Percentiles rank a stretch among this genome's conserved stretches.
These are phyloP conservation scores for Drosophila simulans DNA, from an alignment of 1,140 invertebrate species.

Conservation along the genomic window DNA sequence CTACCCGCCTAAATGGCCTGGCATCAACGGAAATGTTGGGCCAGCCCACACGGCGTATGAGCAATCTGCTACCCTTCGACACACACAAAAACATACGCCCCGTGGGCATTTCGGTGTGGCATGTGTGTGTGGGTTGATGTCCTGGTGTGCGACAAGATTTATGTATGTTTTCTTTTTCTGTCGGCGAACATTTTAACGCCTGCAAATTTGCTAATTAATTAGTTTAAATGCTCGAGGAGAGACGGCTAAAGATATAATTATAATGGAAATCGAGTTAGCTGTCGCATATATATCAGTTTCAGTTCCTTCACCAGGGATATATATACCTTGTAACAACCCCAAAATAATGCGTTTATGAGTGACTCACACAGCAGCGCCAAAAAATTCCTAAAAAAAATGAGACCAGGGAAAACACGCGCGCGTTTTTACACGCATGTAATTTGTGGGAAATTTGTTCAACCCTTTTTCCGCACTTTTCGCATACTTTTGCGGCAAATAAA, in stretches of 20 bases:
- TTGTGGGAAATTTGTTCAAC: constrained; percentile 70
- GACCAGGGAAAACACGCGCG: constrained; percentile 37
- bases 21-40: constrained; percentile 42
- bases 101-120: constrained; percentile 49
- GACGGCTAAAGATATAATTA: constrained; percentile 15
- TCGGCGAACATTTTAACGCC: constrained; percentile 74
- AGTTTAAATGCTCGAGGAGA: constrained; percentile 57
- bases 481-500: constrained; percentile 63
- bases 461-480: constrained; percentile 54
- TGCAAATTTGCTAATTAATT: constrained; percentile 80
- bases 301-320: neutral
- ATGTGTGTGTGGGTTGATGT: constrained; percentile 17
- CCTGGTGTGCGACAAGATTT: constrained; percentile 76
- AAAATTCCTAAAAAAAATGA: constrained; percentile 19
- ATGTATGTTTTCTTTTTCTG: constrained; percentile 74
- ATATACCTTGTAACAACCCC: neutral
- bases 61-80: constrained; percentile 51
- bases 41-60: constrained; percentile 63
- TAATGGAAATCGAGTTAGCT: constrained; percentile 26
- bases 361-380: constrained; percentile 11
- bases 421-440: constrained; percentile 75
- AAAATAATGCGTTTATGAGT: constrained; percentile 68
- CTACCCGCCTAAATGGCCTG: constrained; percentile 10
- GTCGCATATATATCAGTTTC: constrained; percentile 25
- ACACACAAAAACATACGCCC: constrained; percentile 29